These are phyloP conservation scores for Cyanistes caeruleus DNA, from an alignment of 2,113 vertebrate species.

Conservation along the genomic window DNA sequence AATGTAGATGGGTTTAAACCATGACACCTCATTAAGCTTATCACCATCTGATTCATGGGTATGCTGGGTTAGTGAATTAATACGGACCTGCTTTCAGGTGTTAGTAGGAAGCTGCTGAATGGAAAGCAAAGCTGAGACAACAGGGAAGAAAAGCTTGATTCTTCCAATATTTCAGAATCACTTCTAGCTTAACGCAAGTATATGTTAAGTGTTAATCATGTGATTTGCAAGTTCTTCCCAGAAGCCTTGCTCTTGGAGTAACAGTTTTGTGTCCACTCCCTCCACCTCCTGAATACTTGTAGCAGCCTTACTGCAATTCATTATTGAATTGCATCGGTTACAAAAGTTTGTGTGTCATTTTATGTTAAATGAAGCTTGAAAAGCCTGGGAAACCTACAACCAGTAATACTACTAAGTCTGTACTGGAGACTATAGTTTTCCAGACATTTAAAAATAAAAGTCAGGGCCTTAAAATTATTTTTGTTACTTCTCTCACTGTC, in stretches of 20 bases:
- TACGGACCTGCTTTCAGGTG: not conserved
- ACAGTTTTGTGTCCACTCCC: not conserved
- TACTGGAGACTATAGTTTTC: not conserved
- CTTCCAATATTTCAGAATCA: not conserved
- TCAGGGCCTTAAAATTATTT: not conserved
- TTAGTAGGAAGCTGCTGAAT: not conserved
- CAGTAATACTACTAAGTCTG: not conserved
- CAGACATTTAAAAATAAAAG: not conserved
- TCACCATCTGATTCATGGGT: not conserved
- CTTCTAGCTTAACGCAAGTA: not conserved
- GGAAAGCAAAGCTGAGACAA: not conserved
- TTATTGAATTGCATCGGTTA: not conserved
- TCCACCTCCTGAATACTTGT: not conserved
- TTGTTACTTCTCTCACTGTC: not conserved
- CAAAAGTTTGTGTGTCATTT: not conserved
- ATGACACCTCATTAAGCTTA: not conserved
- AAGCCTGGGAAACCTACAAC: not conserved
- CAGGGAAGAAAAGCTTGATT: not conserved
- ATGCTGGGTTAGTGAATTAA: not conserved
- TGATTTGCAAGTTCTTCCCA: not conserved
- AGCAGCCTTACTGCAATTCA: not conserved
- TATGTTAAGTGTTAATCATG: not conserved
- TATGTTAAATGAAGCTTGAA: not conserved
- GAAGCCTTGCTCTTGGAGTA: not conserved
- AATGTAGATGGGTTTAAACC: not conserved